Base-by-base conservation (phyloP, 2,888 invertebrate species). In the Brachylomia viminalis region DNA sequence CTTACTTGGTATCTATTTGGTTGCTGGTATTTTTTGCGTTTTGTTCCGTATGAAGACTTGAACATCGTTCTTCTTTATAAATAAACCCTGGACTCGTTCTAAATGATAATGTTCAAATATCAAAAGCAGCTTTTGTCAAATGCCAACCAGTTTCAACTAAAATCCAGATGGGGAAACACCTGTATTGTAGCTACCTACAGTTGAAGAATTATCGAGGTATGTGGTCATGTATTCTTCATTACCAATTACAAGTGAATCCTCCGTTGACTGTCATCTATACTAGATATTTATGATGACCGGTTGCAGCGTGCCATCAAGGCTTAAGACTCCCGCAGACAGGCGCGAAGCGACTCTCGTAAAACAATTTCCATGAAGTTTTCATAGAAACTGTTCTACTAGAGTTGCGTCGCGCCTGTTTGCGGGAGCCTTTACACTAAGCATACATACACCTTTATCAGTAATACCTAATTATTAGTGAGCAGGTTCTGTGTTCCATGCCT, bases 201-300 rank as follows among this genome's bases (percentile, higher is more conserved):
- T 66, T 66, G 30, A 15, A 30, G 10, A 23, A 23, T 33, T 66
- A 17, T 49, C 23, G 23, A 27, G 27, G 11, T 20, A 33, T 62
- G 15, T 38, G 1, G 38, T 62, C 4, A 64, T 66, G 20, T 49
- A 27, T 38, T 52, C 7, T 42, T 52, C 11, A 52, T 17, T 38
- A 71, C 20, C 10, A 38, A 15, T 72, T 56, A n/a, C 0, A 15
- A 38, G 10, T 8, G 11, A 38, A 58, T 58, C 27, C 56, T 23
- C 15, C 2, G 4, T n/a, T 17, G 20, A 20, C 13, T 71, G 45
- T 56, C 33, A 33, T 27, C 0, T n/a, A 0, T 2, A 10, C 11
- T 30, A 33, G 13, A 33, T 33, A 73, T 73, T n/a, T 75, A 75
- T 30, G 74, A 52, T 20, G 59, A 49, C 73, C 15, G 15, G 74